Conservation (phyloP, 2,797 vertebrate species). For the Allobates femoralis region DNA sequence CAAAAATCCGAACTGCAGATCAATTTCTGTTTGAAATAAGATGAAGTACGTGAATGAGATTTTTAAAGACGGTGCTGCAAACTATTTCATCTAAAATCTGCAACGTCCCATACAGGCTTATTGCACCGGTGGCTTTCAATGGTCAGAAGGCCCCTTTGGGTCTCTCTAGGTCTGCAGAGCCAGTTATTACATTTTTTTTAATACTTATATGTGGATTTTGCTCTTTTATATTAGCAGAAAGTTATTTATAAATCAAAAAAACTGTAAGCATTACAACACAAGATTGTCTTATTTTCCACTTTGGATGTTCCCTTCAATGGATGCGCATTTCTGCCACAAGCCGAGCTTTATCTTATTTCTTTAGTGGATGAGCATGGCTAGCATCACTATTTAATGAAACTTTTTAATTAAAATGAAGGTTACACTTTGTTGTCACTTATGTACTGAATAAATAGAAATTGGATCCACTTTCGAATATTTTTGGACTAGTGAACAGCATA, state of each 20-base stretch:
- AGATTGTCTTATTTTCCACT: constrained; percentile 19
- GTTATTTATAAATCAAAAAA: neutral
- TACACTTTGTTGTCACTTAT: constrained; percentile 38
- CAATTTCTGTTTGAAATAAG: no score
- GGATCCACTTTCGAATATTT: constrained; percentile 5
- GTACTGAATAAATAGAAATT: constrained; percentile 22
- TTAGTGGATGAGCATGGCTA: constrained; percentile 34
- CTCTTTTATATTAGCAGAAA: neutral
- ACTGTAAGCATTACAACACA: neutral
- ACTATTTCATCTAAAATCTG: no score
- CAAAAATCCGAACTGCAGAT: no score
- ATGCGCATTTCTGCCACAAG: constrained; percentile 8
- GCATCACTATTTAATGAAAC: constrained; percentile 35
- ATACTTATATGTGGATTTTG: neutral
- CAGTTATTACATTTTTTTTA: no score
- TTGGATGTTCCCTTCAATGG: constrained; percentile 25
- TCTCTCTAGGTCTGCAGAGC: no score
- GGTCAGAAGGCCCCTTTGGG: no score
- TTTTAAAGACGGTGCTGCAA: no score
- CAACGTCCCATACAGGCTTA: no score
- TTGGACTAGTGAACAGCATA: neutral
- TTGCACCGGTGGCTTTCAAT: no score
- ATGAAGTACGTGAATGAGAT: no score
- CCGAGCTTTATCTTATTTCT: constrained; percentile 33
- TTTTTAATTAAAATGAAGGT: constrained; percentile 50